Conservation (phyloP, 2,113 vertebrate genomes). For the Tupaia chinensis region DNA sequence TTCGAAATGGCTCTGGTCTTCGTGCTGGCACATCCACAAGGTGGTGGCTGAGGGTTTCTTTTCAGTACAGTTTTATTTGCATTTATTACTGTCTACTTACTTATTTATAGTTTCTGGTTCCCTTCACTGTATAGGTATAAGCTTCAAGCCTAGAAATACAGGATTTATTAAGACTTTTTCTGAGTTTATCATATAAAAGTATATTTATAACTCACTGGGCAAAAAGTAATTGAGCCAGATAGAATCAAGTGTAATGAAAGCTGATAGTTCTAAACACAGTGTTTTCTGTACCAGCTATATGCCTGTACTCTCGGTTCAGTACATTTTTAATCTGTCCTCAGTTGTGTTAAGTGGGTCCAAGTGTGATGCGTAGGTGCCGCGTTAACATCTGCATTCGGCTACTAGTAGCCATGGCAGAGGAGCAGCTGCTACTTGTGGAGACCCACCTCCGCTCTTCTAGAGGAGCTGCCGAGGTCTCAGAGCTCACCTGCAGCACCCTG, state of each 20-base stretch:
- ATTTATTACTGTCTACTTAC: not conserved
- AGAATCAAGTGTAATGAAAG: conserved; percentile 29
- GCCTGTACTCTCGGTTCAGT: not conserved
- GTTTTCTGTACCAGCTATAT: not conserved
- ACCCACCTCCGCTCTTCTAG: no score
- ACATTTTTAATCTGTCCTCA: not conserved
- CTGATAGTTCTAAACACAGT: conserved; percentile 37
- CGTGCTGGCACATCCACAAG: not conserved
- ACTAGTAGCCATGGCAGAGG: not conserved
- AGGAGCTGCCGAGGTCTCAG: not conserved
- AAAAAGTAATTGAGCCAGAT: conserved; percentile 32
- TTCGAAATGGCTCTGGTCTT: not conserved
- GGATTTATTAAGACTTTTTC: not conserved
- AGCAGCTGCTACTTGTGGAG: no score
- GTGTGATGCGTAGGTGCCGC: not conserved
- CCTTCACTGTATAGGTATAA: not conserved
- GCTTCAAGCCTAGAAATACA: conserved; percentile 5
- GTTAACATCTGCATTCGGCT: not conserved
- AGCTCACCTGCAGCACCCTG: not conserved
- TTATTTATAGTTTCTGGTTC: conserved; percentile 39
- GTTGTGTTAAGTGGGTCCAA: not conserved
- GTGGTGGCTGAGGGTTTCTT: not conserved
- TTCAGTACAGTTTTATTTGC: not conserved
- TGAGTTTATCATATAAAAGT: conserved; percentile 39
- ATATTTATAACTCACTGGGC: conserved; percentile 38